These are phyloP conservation scores for Manacus vitellinus DNA, from an alignment of 2,113 vertebrate species.

Conservation along the genomic window DNA sequence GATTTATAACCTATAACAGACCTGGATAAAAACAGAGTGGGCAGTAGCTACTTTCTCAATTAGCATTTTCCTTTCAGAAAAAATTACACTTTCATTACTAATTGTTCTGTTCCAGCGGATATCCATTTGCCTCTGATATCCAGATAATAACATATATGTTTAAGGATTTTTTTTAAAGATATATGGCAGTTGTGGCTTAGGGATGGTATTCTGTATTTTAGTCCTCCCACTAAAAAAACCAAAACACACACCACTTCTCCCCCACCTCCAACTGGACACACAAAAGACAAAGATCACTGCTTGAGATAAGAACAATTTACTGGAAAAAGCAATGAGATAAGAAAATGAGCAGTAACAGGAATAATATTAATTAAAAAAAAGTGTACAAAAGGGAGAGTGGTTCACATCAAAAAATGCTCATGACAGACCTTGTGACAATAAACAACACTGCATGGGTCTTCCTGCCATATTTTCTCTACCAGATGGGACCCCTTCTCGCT, in stretches of 20 bases:
- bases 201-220: background rate
- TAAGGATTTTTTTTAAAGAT: background rate
- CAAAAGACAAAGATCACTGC: background rate
- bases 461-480: background rate
- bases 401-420: background rate
- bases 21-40: background rate
- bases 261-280: background rate
- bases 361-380: background rate
- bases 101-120: background rate
- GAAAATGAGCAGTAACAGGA: background rate
- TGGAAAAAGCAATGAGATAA: background rate
- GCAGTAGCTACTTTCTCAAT: background rate
- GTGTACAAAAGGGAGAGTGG: background rate
- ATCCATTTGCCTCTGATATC: background rate
- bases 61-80: background rate
- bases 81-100: background rate
- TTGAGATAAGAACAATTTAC: background rate
- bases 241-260: background rate
- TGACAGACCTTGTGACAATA: fast-evolving
- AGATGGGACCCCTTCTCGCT: background rate
- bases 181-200: background rate
- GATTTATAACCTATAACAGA: background rate
- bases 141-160: background rate
- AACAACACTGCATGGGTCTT: background rate
- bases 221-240: background rate